phyloP scores from a whole-genome alignment of 2,888 invertebrate genomes.

The Pterostichus niger region DNA sequence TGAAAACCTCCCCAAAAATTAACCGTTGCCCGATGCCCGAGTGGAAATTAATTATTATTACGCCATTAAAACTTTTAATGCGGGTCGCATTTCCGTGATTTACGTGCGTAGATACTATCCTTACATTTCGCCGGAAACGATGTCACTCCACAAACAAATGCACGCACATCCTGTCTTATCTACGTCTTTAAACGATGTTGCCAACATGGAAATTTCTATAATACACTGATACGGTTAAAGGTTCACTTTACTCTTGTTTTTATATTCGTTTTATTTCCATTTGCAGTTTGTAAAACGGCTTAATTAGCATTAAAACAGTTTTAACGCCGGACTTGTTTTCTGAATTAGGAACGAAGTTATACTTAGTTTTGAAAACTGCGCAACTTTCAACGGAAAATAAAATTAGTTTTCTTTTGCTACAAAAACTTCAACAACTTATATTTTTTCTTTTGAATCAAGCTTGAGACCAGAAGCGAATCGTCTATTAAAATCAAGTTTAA shows the following conservation, averaged over 20 bases:
- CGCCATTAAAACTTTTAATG: slow-evolving; percentile 44
- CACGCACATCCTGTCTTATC: slow-evolving; percentile 3
- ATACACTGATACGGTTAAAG: too few species aligned
- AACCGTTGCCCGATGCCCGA: slow-evolving; percentile 30
- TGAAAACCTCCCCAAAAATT: slow-evolving; percentile 26
- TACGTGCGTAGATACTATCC: not conserved
- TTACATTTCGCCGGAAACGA: not conserved
- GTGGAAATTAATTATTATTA: slow-evolving; percentile 44
- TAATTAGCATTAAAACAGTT: slow-evolving; percentile 25
- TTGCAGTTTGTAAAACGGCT: slow-evolving; percentile 1
- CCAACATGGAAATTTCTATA: too few species aligned
- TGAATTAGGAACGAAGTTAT: too few species aligned
- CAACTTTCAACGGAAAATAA: too few species aligned
- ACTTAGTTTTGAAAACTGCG: too few species aligned
- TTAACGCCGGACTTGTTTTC: not conserved
- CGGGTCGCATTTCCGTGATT: slow-evolving; percentile 2
- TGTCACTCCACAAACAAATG: not conserved
- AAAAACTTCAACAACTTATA: too few species aligned
- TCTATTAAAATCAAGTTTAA: too few species aligned
- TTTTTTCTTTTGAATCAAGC: too few species aligned
- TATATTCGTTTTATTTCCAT: too few species aligned
- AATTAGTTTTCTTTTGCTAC: not conserved
- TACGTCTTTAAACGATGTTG: not conserved
- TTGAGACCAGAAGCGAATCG: too few species aligned
- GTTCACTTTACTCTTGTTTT: too few species aligned